These are phyloP conservation scores for Calypte anna DNA, from an alignment of 2,113 vertebrate genomes.

Conservation along the genomic window DNA sequence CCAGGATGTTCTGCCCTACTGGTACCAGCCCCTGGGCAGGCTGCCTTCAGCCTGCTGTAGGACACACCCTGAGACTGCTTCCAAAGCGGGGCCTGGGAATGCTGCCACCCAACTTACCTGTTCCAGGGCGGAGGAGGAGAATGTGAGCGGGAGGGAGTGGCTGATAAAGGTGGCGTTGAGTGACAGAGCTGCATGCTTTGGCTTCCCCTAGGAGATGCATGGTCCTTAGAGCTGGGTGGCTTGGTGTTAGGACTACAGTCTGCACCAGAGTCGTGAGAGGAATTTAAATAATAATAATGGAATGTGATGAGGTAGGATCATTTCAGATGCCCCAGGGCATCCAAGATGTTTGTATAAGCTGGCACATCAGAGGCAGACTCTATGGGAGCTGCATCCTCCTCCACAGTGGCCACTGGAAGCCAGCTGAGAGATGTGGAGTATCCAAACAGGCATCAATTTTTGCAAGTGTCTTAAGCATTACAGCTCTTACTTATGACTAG, in stretches of 20 bases:
- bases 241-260: not conserved
- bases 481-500: not conserved
- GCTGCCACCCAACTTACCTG: slow-evolving; percentile 39
- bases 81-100: slow-evolving; percentile 47
- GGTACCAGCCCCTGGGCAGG: not conserved
- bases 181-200: not conserved
- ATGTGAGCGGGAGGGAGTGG: slow-evolving; percentile 17
- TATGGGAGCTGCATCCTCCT: not conserved
- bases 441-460: not conserved
- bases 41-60: not conserved
- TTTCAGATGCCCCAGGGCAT: not conserved
- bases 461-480: not conserved
- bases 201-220: not conserved
- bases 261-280: not conserved
- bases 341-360: not conserved
- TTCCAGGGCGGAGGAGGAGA: slow-evolving; percentile 54
- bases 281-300: not conserved
- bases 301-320: not conserved
- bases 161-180: slow-evolving; percentile 34
- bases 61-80: slow-evolving; percentile 52
- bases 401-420: not conserved
- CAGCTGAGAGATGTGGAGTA: not conserved
- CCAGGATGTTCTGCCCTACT: not conserved
- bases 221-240: not conserved
- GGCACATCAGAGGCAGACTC: not conserved